Base-by-base conservation (phyloP, 1,140 invertebrate species). In the Meteorus sp. region DNA sequence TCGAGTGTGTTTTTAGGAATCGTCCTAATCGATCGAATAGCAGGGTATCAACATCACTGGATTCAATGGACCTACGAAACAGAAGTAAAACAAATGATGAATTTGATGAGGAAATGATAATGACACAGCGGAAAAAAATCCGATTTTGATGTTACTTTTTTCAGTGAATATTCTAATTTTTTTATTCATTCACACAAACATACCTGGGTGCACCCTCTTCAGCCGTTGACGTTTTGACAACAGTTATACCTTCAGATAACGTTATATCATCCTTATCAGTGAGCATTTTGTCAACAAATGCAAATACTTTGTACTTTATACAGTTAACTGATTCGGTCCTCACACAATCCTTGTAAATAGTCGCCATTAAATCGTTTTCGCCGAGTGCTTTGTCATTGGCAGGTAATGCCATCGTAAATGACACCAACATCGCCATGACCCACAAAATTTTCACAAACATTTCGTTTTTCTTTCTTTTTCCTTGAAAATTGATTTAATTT, bases 261-360 rank as follows among this genome's bases (percentile, higher is more conserved):
- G 86, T 85, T 67, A 91, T 91, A 45, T 84, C 85, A 62, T 92
- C 90, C 74, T 89, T 91, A 62, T 88, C 85, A 1, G 85, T 84
- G 17, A 92, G 78, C 81, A 90, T 87, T 72, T 91, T 91, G 76
- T 92, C 90, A 22, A 92, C 88, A 74, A 88, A 91, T 0, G 88
- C 86, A 79, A 91, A 91, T 61, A 93, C 83, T 72, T 92, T 92
- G 80, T 90, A 89, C 73, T 92, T 92, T 59, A 92, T 83, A 71
- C 90, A 93, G 73, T 86, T 86, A 25, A 89, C 85, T 1, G 89
- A 89, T 68, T 92, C 89, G 75, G 91, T 92, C 62, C 86, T 84
- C 47, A 91, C 72, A 66, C 90, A 93, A 63, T 93, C 90, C 61
- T 81, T 83, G 72, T 91, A 86, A 64, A 89, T 87, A 64, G 85